phyloP scores from a whole-genome alignment of 2,113 vertebrate species.

The Raja brachyura region DNA sequence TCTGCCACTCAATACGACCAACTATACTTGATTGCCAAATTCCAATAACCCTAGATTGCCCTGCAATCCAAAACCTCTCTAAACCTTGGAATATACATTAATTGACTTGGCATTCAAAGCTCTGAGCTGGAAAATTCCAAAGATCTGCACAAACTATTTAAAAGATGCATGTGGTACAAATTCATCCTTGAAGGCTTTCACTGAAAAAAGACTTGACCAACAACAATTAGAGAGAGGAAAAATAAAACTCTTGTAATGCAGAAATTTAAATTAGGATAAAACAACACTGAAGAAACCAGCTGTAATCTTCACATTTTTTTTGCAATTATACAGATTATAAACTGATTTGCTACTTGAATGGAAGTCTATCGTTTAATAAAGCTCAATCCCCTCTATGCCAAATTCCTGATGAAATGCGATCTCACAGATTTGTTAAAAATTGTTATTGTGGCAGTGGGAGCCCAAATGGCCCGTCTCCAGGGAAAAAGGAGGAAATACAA shows the following conservation, averaged over 20 bases:
- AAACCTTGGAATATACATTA: no score
- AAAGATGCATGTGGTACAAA: background rate
- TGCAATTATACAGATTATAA: background rate
- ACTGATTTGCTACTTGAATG: background rate
- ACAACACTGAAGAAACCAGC: background rate
- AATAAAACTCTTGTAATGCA: background rate
- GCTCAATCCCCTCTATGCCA: background rate
- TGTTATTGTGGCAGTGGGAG: constrained; percentile 14
- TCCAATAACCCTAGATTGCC: no score
- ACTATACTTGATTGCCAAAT: no score
- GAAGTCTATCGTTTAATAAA: background rate
- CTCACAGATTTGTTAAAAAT: background rate
- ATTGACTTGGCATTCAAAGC: background rate
- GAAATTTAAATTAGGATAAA: background rate
- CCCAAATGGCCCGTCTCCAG: background rate
- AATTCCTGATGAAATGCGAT: background rate
- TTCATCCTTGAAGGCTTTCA: background rate
- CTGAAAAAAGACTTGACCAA: background rate
- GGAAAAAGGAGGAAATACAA: background rate
- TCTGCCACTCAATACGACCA: no score
- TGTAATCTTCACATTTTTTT: background rate
- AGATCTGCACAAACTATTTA: no score
- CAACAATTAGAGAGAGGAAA: background rate
- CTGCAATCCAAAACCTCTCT: no score
- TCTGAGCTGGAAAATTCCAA: background rate